Conservation (phyloP, 2,888 invertebrate species). For the Calameuta idolon region DNA sequence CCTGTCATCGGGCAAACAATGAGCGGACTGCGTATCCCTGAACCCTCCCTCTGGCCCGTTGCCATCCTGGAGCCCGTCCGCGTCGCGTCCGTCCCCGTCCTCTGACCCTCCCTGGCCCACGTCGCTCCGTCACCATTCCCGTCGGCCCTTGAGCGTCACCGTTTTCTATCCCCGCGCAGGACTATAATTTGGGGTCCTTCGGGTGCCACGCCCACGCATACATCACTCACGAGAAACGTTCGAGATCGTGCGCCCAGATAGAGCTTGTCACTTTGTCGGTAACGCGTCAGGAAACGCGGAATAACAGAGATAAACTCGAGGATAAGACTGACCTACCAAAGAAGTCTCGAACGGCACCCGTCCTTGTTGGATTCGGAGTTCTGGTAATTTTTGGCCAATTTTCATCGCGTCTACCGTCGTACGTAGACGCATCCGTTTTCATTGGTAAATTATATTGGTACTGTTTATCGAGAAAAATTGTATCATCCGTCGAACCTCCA, state of each 20-base stretch:
- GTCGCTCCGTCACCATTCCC: constrained; percentile 11
- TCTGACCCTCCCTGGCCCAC: constrained; percentile 5
- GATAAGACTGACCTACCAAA: constrained; percentile 31
- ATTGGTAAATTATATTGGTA: background rate
- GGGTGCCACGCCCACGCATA: constrained; percentile 52
- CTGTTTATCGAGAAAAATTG: background rate
- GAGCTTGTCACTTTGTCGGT: constrained; percentile 54
- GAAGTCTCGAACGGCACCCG: constrained; percentile 2
- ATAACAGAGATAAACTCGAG: constrained; percentile 35
- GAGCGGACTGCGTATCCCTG: constrained; percentile 18
- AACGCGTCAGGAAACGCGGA: constrained; percentile 35
- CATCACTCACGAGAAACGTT: constrained; percentile 39
- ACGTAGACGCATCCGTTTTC: background rate
- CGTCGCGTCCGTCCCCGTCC: constrained; percentile 3
- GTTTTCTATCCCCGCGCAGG: constrained; percentile 17
- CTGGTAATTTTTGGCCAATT: background rate
- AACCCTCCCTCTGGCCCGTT: background rate
- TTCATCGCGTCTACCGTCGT: background rate
- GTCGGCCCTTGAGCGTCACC: background rate
- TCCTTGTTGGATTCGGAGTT: background rate
- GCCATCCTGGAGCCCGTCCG: background rate
- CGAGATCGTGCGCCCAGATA: constrained; percentile 33
- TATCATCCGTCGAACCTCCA: background rate
- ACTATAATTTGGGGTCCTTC: constrained; percentile 48
- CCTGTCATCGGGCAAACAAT: constrained; percentile 54